These are phyloP conservation scores for Nothobranchius kuhntae DNA, from an alignment of 2,113 vertebrate species.

Conservation along the genomic window DNA sequence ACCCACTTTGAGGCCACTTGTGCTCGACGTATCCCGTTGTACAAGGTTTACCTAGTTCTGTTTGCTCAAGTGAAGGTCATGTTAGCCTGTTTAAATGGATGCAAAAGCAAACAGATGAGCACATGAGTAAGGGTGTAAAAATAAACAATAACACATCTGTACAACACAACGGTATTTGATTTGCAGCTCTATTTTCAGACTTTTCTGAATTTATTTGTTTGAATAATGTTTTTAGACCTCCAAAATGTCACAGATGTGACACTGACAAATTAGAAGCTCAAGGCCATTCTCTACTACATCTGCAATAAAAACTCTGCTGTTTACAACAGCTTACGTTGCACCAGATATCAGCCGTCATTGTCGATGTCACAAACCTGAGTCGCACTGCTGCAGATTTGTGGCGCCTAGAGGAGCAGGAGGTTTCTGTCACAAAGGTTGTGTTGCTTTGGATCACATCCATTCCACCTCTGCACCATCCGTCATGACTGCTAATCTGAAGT, in stretches of 20 bases:
- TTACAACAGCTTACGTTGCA: conserved; percentile 32
- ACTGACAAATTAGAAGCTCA: conserved; percentile 43
- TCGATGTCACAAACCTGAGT: conserved; percentile 8
- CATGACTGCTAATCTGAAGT: conserved; percentile 33
- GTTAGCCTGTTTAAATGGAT: conserved; percentile 47
- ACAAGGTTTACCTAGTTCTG: conserved; percentile 2
- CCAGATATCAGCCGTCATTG: conserved; percentile 27
- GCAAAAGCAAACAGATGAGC: conserved; percentile 70
- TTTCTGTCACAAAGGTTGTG: conserved; percentile 24
- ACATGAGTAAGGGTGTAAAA: conserved; percentile 58
- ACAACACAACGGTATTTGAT: conserved; percentile 1
- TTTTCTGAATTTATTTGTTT: conserved; percentile 22
- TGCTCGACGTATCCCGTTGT: background rate
- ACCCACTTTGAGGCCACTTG: conserved; percentile 55
- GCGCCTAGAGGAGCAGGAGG: conserved; percentile 37
- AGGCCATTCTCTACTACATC: conserved; percentile 35
- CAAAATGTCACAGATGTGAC: conserved; percentile 42
- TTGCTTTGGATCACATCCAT: conserved; percentile 23
- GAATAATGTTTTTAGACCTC: conserved; percentile 17
- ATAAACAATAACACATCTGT: conserved; percentile 65
- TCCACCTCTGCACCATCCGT: conserved; percentile 43
- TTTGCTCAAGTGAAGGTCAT: conserved; percentile 59
- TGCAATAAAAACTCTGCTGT: background rate
- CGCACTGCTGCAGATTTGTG: background rate
- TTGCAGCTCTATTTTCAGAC: conserved; percentile 3